These are phyloP conservation scores for Mongoloraphidia duomilia DNA, from an alignment of 2,888 invertebrate genomes.

Conservation along the genomic window DNA sequence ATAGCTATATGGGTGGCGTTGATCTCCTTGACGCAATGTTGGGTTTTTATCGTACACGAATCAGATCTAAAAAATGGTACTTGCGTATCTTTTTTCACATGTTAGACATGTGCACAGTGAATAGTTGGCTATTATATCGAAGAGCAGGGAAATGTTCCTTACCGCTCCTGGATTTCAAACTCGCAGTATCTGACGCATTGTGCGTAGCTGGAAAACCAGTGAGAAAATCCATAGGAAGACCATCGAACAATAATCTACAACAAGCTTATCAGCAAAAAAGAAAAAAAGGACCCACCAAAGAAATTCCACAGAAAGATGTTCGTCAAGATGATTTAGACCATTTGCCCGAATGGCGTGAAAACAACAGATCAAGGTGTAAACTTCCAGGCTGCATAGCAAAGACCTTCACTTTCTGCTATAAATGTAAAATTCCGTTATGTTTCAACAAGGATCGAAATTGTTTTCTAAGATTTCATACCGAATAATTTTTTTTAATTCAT, in stretches of 20 bases:
- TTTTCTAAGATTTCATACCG: neutral
- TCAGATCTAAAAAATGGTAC: constrained; percentile 12
- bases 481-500: neutral
- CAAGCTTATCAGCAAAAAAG: neutral
- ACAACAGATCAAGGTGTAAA: neutral
- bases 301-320: neutral
- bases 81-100: constrained; percentile 10
- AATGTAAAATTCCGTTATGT: neutral
- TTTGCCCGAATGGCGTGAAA: neutral
- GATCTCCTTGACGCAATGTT: constrained; percentile 13
- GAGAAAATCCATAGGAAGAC: constrained; percentile 3
- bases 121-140: constrained; percentile 9
- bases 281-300: neutral
- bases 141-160: constrained; percentile 2
- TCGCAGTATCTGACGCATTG: neutral
- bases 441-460: neutral
- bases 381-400: neutral
- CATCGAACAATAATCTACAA: constrained; percentile 1
- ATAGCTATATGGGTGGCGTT: constrained; percentile 16
- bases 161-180: constrained; percentile 1
- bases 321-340: neutral
- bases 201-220: constrained; percentile 2
- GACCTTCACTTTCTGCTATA: neutral
- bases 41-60: constrained; percentile 10
- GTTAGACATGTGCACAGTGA: constrained; percentile 9